These are phyloP conservation scores for Trissolcus brochymenae DNA, from an alignment of 2,888 invertebrate genomes.

Conservation along the genomic window DNA sequence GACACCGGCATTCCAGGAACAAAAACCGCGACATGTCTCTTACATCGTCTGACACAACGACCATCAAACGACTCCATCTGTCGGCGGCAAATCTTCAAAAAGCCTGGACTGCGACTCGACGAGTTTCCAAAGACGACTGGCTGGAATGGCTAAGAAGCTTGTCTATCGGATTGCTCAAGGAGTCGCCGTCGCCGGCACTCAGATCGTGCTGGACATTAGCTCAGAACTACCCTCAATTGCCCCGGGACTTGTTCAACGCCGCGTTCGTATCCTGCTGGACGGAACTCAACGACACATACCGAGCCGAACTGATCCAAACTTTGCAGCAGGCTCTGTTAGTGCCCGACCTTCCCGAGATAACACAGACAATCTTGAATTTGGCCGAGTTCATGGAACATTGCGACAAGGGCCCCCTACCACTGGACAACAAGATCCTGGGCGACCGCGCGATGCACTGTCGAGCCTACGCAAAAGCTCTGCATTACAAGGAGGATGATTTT, in stretches of 20 bases:
- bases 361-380: constrained; percentile 96
- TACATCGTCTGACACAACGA: constrained; percentile 82
- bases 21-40: constrained; percentile 84
- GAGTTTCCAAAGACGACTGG: constrained; percentile 99
- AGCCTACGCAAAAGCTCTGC: constrained; percentile 88
- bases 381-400: constrained; percentile 99
- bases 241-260: constrained; percentile 97
- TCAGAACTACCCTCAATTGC: constrained; percentile 95
- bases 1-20: constrained; percentile 81
- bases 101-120: constrained; percentile 93
- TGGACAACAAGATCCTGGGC: constrained; percentile 91
- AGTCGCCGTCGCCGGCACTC: constrained; percentile 96
- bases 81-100: constrained; percentile 90
- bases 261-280: constrained; percentile 99
- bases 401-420: constrained; percentile 94
- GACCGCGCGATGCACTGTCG: constrained; percentile 96
- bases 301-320: constrained; percentile 89
- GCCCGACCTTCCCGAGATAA: constrained; percentile 96
- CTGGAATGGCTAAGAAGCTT: constrained; percentile 95
- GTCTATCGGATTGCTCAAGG: constrained; percentile 94
- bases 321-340: constrained; percentile 93
- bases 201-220: constrained; percentile 94
- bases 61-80: constrained; percentile 88
- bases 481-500: constrained; percentile 96
- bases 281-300: constrained; percentile 88